phyloP scores from a whole-genome alignment of 2,888 invertebrate species.

The Iselma pallidipennis region DNA sequence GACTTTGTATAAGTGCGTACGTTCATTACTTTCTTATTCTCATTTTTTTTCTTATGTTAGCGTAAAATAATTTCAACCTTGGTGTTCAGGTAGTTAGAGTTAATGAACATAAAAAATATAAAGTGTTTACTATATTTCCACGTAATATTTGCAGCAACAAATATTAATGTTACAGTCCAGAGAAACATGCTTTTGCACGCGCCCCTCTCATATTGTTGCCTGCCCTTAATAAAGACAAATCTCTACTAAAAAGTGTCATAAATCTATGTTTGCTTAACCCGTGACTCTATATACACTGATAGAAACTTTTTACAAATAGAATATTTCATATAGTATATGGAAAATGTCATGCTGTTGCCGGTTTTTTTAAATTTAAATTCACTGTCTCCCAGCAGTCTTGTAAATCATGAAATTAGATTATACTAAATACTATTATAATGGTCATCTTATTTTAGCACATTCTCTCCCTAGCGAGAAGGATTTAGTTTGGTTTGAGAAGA shows the following conservation, averaged over 20 bases:
- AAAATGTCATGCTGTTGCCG: background rate
- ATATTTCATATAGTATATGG: background rate
- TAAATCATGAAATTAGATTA: background rate
- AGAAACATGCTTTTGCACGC: background rate
- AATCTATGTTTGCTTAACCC: background rate
- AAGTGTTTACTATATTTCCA: too few relatives aligned
- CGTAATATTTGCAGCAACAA: too few relatives aligned
- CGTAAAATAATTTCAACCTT: too few relatives aligned
- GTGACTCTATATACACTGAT: background rate
- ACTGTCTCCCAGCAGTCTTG: background rate
- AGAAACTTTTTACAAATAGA: background rate
- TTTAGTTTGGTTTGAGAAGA: background rate
- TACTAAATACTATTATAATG: background rate
- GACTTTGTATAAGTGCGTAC: too few relatives aligned
- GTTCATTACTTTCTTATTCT: too few relatives aligned
- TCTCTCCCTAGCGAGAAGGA: background rate
- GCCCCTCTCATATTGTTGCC: background rate
- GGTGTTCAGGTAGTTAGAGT: too few relatives aligned
- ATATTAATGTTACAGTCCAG: background rate
- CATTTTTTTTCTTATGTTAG: too few relatives aligned
- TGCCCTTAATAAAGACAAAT: background rate
- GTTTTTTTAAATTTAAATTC: background rate
- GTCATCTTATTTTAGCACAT: background rate
- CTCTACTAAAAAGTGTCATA: background rate
- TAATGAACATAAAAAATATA: too few relatives aligned